A percentile compares a stretch with the other conserved stretches of the same genome.
These are phyloP conservation scores for Phoebastria nigripes DNA, from an alignment of 2,797 vertebrate species.

Conservation along the genomic window DNA sequence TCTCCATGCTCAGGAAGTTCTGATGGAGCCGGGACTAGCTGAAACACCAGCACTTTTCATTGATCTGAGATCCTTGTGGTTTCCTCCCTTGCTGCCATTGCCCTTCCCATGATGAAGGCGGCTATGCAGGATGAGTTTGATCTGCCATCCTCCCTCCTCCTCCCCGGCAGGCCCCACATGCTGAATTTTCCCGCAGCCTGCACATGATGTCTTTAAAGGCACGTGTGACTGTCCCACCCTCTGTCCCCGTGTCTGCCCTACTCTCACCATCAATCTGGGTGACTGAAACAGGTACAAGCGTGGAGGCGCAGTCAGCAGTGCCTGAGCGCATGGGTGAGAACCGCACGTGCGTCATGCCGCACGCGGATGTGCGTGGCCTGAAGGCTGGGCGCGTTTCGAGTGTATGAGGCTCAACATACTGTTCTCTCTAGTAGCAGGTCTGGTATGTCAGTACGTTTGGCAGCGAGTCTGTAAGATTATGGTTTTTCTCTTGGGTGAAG, in stretches of 20 bases:
- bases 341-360: rapidly evolving
- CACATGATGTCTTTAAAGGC: not conserved
- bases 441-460: not conserved
- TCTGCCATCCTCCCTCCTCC: not conserved
- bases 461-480: not conserved
- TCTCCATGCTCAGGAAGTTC: not conserved
- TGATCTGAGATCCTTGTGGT: not conserved
- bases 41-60: not conserved
- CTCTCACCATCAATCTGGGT: not conserved
- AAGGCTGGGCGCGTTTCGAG: not conserved
- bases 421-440: not conserved
- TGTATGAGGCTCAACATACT: not conserved
- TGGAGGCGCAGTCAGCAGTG: not conserved
- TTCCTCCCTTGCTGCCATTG: not conserved
- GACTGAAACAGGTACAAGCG: rapidly evolving
- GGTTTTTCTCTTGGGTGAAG: not conserved
- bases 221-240: not conserved
- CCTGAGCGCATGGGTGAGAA: not conserved
- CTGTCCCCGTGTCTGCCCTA: not conserved
- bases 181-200: not conserved
- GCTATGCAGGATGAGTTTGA: not conserved
- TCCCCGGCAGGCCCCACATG: not conserved
- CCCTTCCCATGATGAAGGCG: not conserved
- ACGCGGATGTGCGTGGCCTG: rapidly evolving
- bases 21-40: not conserved